Base-by-base conservation (phyloP, 2,888 invertebrate genomes). In the Nephrotoma appendiculata region DNA sequence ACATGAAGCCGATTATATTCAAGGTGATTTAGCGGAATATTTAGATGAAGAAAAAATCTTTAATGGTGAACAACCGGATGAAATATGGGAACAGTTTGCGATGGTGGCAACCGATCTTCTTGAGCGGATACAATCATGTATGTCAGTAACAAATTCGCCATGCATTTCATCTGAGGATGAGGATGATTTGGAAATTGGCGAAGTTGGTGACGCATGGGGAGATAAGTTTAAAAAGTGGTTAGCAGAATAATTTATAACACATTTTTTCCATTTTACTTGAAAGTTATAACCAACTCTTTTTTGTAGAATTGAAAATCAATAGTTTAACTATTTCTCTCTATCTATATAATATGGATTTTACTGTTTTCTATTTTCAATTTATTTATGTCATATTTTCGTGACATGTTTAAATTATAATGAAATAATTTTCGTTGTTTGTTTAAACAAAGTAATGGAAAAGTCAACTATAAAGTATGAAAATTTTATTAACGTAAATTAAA, bases 71-170 rank as follows among this genome's bases (percentile, higher is more conserved):
- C 87, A 88, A 45, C 89, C 88, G 86, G 89, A 90, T 89, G 88
- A 88, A 31, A 90, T 94, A 11, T 96, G 96, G 96, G 96, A 96
- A 90, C 95, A 95, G 89, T 94, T 96, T 89, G 95, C 95, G 1
- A 93, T 93, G 19, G 95, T 96, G 0, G 96, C 95, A 0, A 94
- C 95, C 71, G 96, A 96, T 89, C 91, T 96, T 87, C 90, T 96
- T 88, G 95, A 96, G 89, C 90, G 91, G 52, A 90, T 92, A 87
- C 92, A 92, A 88, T 89, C 90, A 19, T 88, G 88, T 1, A 87
- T 88, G 83, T 88, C 88, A 1, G 86, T 87, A 86, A 87, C 45
- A 52, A 87, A 88, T 83, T 87, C 88, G 41, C 88, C 88, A 15
- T 86, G 86, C 41, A 48, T 83, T 48, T 87, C 88, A 31, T 87